Conservation (phyloP, 2,113 vertebrate species). For the Seriola rivoliana region DNA sequence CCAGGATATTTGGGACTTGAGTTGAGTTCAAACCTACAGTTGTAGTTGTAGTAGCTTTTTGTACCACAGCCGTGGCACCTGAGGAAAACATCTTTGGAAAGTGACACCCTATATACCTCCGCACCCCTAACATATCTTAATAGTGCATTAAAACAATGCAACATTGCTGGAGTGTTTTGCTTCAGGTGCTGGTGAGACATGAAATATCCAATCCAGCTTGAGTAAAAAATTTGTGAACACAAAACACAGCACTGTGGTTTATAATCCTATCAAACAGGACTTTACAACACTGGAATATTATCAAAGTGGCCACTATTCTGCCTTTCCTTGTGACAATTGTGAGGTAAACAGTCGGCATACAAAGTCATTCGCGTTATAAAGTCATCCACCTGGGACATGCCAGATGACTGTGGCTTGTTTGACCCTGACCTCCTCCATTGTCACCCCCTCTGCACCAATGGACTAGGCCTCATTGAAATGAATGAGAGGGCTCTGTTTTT, state of each 20-base stretch:
- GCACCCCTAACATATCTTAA: neutral
- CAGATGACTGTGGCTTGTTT: neutral
- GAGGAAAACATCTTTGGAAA: neutral
- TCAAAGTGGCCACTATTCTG: neutral
- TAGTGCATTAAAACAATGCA: neutral
- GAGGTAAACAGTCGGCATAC: neutral
- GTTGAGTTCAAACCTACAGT: neutral
- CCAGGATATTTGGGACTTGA: neutral
- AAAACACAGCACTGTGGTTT: neutral
- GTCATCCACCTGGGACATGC: neutral
- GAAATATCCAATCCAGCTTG: neutral
- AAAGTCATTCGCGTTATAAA: neutral
- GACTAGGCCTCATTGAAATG: neutral
- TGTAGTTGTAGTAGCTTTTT: neutral
- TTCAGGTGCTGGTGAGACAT: neutral
- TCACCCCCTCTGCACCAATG: neutral
- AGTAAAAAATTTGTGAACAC: too few species aligned
- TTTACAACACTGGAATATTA: neutral
- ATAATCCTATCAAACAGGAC: too few species aligned
- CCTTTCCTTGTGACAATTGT: neutral
- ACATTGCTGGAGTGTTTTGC: neutral
- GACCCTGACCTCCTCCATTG: neutral
- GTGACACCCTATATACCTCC: neutral
- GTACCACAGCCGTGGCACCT: neutral
- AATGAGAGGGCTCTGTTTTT: conserved; percentile 3